Conservation (phyloP, 2,113 vertebrate species). For the Aphyosemion australe region DNA sequence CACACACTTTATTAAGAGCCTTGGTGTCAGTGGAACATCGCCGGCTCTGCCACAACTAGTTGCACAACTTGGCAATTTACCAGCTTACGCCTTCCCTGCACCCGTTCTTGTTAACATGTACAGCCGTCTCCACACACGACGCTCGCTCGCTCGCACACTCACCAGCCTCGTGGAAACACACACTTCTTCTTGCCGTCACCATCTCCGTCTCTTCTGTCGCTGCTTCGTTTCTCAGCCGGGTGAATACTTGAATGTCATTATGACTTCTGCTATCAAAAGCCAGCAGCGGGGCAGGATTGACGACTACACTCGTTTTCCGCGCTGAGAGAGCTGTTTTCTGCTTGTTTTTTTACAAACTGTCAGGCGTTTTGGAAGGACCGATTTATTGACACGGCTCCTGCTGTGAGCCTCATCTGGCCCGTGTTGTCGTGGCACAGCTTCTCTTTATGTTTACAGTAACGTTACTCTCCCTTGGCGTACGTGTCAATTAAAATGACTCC, state of each 20-base stretch:
- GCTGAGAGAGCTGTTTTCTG: slow-evolving; percentile 34
- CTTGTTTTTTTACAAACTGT: slow-evolving; percentile 22
- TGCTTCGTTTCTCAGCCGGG: slow-evolving; percentile 53
- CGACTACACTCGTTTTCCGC: slow-evolving; percentile 35
- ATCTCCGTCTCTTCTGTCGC: slow-evolving; percentile 39
- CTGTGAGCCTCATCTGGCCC: slow-evolving; percentile 26
- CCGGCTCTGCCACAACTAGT: slow-evolving; percentile 16
- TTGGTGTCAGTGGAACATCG: slow-evolving; percentile 26
- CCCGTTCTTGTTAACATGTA: background rate
- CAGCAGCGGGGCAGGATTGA: slow-evolving; percentile 53
- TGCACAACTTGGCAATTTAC: slow-evolving; percentile 39
- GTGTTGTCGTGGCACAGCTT: slow-evolving; percentile 10
- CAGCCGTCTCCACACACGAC: slow-evolving; percentile 5
- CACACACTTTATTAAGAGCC: slow-evolving; percentile 61
- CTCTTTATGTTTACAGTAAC: slow-evolving; percentile 27
- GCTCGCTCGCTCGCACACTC: background rate
- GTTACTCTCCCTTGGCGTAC: slow-evolving; percentile 10
- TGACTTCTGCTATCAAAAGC: slow-evolving; percentile 60
- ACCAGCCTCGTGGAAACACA: background rate
- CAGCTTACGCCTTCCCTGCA: slow-evolving; percentile 6
- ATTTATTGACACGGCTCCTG: slow-evolving; percentile 48
- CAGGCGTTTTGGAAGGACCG: slow-evolving; percentile 21
- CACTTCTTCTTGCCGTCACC: slow-evolving; percentile 7
- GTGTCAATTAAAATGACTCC: slow-evolving; percentile 35
- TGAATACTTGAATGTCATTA: slow-evolving; percentile 69